Evolutionary conservation across 1,140 invertebrate genomes (phyloP).

Genomic region (Leptestheria dahalacensis): DNA sequence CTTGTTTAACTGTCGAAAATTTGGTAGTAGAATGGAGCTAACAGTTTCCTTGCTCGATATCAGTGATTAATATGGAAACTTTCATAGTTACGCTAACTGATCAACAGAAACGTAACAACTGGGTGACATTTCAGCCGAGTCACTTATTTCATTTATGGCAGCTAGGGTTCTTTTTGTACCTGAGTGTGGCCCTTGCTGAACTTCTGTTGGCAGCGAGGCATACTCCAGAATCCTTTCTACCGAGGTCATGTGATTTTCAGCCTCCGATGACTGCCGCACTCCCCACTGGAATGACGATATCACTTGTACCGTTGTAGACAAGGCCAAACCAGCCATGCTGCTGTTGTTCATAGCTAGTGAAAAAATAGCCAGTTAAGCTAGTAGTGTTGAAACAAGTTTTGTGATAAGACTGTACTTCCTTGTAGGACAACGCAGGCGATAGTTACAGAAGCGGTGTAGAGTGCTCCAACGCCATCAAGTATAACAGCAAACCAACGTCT

Average conservation of each 20-base stretch:
- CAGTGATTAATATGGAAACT: too few species aligned
- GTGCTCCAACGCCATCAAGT: slow-evolving; percentile 55
- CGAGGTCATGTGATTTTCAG: slow-evolving; percentile 33
- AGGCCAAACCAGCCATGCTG: slow-evolving; percentile 33
- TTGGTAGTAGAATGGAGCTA: too few species aligned
- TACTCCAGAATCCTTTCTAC: slow-evolving; percentile 36
- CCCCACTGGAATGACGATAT: slow-evolving; percentile 39
- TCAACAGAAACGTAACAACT: too few species aligned
- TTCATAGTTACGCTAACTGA: slow-evolving; percentile 26
- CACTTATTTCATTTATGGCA: too few species aligned
- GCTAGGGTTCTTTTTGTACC: too few species aligned
- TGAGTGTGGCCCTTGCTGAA: slow-evolving; percentile 24
- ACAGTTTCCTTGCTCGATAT: too few species aligned
- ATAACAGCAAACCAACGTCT: slow-evolving; percentile 69
- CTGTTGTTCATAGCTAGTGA: slow-evolving; percentile 7
- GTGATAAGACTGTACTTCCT: slow-evolving; percentile 27
- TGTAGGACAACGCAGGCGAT: slow-evolving; percentile 52
- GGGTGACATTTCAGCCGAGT: too few species aligned
- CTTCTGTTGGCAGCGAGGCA: slow-evolving; percentile 26
- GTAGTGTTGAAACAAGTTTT: neutral
- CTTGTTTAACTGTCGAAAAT: too few species aligned
- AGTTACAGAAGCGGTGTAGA: slow-evolving; percentile 49
- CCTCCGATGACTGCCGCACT: slow-evolving; percentile 34
- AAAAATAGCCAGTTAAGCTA: too few species aligned
- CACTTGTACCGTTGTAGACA: slow-evolving; percentile 34